Evolutionary conservation across 2,113 vertebrate species (phyloP).

Genomic region (Grallaria varia): DNA sequence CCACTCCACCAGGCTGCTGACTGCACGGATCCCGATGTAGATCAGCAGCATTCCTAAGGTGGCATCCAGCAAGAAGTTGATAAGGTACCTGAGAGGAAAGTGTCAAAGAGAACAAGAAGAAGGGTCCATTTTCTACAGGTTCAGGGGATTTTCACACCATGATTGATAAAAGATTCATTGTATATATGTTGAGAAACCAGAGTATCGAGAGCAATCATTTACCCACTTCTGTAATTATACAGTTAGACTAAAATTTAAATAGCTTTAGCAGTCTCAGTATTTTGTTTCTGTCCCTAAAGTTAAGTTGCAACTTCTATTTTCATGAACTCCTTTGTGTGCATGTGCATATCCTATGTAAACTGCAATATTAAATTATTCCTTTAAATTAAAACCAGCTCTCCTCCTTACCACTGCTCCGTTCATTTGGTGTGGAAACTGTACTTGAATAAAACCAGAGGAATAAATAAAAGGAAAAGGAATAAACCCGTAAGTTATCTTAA

Average conservation of each 20-base stretch:
- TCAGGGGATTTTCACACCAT: background rate
- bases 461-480: background rate
- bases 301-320: background rate
- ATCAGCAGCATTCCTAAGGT: constrained; percentile 96
- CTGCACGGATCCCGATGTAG: constrained; percentile 86
- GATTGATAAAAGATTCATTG: background rate
- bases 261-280: background rate
- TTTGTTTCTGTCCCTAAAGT: background rate
- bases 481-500: background rate
- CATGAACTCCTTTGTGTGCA: background rate
- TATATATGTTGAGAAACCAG: background rate
- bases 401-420: background rate
- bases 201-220: background rate
- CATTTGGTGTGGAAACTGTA: background rate
- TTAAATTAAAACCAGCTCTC: background rate
- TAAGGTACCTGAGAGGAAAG: constrained; percentile 86
- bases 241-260: background rate
- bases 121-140: background rate
- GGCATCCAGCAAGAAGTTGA: constrained; percentile 96
- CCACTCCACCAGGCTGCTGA: constrained; percentile 93
- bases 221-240: background rate
- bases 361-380: background rate
- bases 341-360: background rate
- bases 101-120: background rate
- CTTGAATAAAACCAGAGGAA: background rate